phyloP scores from a whole-genome alignment of 1,140 invertebrate species.

The Nebria ingens region DNA sequence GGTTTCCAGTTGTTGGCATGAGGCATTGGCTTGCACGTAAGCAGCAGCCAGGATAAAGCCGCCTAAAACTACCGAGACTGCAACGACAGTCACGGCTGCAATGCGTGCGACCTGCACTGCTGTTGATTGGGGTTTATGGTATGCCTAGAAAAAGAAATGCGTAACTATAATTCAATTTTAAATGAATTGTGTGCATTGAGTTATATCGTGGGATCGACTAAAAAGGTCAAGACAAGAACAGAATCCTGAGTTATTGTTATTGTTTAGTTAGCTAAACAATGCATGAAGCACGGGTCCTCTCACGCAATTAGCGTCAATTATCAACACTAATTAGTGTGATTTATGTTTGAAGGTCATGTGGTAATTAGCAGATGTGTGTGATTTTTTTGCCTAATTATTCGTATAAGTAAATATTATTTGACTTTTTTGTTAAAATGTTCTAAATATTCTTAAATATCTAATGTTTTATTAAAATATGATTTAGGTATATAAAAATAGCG shows the following conservation, averaged over 20 bases:
- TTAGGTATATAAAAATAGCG: no score
- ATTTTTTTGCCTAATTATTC: no score
- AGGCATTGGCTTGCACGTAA: constrained; percentile 65
- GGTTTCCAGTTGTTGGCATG: constrained; percentile 56
- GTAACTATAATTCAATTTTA: not conserved
- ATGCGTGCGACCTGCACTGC: constrained; percentile 74
- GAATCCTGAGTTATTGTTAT: no score
- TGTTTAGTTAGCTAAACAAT: not conserved
- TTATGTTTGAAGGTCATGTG: not conserved
- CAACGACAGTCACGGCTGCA: constrained; percentile 63
- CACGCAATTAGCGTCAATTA: not conserved
- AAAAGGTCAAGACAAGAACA: no score
- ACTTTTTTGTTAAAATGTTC: no score
- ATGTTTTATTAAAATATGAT: no score
- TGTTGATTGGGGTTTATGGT: constrained; percentile 56
- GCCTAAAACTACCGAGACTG: constrained; percentile 64
- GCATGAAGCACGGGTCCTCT: not conserved
- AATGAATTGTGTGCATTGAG: not conserved
- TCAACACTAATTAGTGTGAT: not conserved
- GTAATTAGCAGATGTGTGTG: no score
- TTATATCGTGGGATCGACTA: not conserved
- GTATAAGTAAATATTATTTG: not conserved
- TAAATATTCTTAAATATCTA: no score
- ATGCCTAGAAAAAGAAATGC: constrained; percentile 51
- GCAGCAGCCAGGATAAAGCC: constrained; percentile 67